phyloP scores from a whole-genome alignment of 2,888 invertebrate species.

The Candidula unifasciata region DNA sequence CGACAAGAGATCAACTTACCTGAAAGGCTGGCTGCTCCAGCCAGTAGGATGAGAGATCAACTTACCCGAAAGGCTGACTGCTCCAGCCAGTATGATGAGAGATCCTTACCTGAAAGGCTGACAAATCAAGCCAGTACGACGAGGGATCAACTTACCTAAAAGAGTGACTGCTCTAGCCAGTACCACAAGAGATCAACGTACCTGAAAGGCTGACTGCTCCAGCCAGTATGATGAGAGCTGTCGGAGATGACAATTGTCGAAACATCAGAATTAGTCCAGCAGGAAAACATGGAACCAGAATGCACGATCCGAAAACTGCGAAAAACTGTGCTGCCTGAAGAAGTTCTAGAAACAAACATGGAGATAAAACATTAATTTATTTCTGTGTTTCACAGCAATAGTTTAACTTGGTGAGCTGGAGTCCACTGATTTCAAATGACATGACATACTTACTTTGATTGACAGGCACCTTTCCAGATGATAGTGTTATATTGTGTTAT shows the following conservation, averaged over 20 bases:
- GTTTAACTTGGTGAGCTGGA: too few species aligned
- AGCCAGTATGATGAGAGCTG: slow-evolving; percentile 64
- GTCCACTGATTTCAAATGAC: too few species aligned
- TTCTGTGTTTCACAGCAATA: not conserved
- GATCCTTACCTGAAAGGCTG: too few species aligned
- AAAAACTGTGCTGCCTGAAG: slow-evolving; percentile 58
- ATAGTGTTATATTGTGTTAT: too few species aligned
- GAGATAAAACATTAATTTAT: not conserved
- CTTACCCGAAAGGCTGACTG: slow-evolving; percentile 59
- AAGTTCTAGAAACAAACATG: slow-evolving; percentile 51
- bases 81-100: slow-evolving; percentile 63
- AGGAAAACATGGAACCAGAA: slow-evolving; percentile 56
- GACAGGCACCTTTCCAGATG: too few species aligned
- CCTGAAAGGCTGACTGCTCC: slow-evolving; percentile 60
- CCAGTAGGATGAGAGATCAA: not conserved
- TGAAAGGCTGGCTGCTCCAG: not conserved
- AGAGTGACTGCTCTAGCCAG: not conserved
- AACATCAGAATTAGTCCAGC: slow-evolving; percentile 59
- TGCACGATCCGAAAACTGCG: slow-evolving; percentile 56
- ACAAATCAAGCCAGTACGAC: too few species aligned
- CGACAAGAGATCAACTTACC: too few species aligned
- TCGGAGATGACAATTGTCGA: slow-evolving; percentile 60
- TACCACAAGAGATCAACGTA: slow-evolving; percentile 33
- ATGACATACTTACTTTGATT: too few species aligned
- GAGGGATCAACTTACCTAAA: not conserved